Evolutionary conservation across 2,113 vertebrate genomes (phyloP).

Genomic region (Lynx canadensis): DNA sequence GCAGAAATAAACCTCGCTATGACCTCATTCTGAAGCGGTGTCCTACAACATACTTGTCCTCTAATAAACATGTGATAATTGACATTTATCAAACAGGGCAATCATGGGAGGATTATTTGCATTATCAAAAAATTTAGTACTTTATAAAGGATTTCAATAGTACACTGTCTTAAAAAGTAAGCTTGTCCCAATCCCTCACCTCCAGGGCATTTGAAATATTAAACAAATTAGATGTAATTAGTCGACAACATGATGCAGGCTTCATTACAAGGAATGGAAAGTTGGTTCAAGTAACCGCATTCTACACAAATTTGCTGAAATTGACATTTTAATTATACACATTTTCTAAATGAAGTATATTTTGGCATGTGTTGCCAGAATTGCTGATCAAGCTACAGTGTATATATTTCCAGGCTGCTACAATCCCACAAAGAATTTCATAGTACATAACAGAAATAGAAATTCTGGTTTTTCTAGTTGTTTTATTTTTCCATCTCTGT

Average conservation of each 20-base stretch:
- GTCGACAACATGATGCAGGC: neutral
- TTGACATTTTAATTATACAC: conserved; percentile 4
- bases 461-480: neutral
- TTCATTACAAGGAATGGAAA: neutral
- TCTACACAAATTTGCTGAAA: conserved; percentile 2
- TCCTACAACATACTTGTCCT: neutral
- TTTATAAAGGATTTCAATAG: neutral
- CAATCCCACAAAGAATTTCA: conserved; percentile 49
- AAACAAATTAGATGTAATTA: conserved; percentile 20
- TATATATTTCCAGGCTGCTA: conserved; percentile 39
- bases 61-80: neutral
- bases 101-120: neutral
- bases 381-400: neutral
- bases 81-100: neutral
- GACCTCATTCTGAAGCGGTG: neutral
- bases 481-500: conserved; percentile 46
- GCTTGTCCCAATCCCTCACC: neutral
- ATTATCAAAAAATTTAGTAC: neutral
- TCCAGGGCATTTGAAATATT: neutral
- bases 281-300: conserved; percentile 31
- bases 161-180: neutral
- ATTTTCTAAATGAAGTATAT: conserved; percentile 18
- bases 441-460: conserved; percentile 49
- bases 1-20: neutral
- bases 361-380: neutral